A percentile compares a stretch with the other conserved stretches of the same genome.
phyloP scores from a whole-genome alignment of 2,888 invertebrate species.

The Mimumesa dahlbomi region DNA sequence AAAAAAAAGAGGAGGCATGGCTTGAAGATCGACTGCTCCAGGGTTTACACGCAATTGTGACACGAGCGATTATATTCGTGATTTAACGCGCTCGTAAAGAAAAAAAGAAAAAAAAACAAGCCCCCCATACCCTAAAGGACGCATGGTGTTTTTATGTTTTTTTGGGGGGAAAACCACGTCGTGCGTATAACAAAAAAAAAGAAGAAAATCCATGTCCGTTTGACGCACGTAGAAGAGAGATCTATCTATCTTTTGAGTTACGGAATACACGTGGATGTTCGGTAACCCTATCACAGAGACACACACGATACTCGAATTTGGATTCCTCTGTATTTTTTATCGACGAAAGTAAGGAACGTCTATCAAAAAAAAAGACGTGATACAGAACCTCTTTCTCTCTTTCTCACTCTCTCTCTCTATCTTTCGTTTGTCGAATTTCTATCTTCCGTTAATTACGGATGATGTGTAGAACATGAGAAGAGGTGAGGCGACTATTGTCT shows the following conservation, averaged over 20 bases:
- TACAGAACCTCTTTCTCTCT: background rate
- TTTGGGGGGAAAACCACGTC: background rate
- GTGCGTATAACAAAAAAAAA: background rate
- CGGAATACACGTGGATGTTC: too few relatives aligned
- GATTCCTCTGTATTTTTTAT: conserved; percentile 35
- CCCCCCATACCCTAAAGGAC: conserved; percentile 22
- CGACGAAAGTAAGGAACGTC: too few relatives aligned
- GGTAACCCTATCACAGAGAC: background rate
- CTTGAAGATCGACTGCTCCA: conserved; percentile 39
- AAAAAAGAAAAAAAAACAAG: background rate
- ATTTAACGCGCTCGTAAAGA: conserved; percentile 23
- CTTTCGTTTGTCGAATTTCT: background rate
- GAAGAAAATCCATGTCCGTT: conserved; percentile 5
- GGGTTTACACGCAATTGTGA: conserved; percentile 18
- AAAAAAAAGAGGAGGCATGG: conserved; percentile 34
- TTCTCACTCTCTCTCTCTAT: too few relatives aligned
- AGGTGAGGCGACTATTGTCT: conserved; percentile 42
- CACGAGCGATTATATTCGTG: conserved; percentile 26
- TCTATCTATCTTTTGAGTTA: too few relatives aligned
- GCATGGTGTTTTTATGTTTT: conserved; percentile 19
- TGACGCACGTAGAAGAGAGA: conserved; percentile 13
- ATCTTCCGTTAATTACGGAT: background rate
- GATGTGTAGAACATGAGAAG: conserved; percentile 11
- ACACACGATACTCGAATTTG: conserved; percentile 33
- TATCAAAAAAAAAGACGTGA: too few relatives aligned